phyloP scores from a whole-genome alignment of 2,113 vertebrate species.

The Scortum barcoo region DNA sequence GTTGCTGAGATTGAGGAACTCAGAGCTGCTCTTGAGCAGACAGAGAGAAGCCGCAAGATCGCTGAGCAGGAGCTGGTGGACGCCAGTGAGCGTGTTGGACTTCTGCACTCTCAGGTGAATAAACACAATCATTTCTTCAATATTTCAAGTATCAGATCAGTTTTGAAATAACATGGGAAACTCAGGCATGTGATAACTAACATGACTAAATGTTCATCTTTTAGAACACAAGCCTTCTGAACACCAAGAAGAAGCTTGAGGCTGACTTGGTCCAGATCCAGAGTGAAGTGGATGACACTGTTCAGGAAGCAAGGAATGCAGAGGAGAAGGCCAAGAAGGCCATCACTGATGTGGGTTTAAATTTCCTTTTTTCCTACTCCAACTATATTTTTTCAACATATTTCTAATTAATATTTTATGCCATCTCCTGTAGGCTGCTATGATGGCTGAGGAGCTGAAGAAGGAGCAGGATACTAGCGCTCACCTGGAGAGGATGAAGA shows the following conservation, averaged over 20 bases:
- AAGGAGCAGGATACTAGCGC: conserved; percentile 91
- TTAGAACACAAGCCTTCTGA: conserved; percentile 77
- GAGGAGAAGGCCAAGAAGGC: conserved; percentile 97
- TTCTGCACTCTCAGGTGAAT: conserved; percentile 89
- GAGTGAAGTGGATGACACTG: conserved; percentile 76
- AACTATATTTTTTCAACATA: not conserved
- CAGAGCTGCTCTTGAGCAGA: conserved; percentile 86
- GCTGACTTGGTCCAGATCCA: no score
- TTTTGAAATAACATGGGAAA: not conserved
- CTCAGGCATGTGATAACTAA: not conserved
- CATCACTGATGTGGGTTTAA: conserved; percentile 86
- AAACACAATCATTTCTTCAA: not conserved
- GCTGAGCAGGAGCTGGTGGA: conserved; percentile 90
- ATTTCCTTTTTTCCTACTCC: not conserved
- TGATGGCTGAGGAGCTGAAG: conserved; percentile 92
- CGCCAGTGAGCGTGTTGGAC: no score
- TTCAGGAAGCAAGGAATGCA: conserved; percentile 85
- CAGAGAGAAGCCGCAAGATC: conserved; percentile 85
- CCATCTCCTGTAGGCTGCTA: conserved; percentile 81
- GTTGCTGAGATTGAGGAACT: conserved; percentile 87
- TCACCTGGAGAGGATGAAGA: conserved; percentile 96
- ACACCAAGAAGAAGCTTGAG: no score
- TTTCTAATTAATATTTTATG: not conserved
- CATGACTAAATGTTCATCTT: not conserved
- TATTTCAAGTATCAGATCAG: not conserved